phyloP scores from a whole-genome alignment of 2,113 vertebrate genomes.

The Pagrus major region DNA sequence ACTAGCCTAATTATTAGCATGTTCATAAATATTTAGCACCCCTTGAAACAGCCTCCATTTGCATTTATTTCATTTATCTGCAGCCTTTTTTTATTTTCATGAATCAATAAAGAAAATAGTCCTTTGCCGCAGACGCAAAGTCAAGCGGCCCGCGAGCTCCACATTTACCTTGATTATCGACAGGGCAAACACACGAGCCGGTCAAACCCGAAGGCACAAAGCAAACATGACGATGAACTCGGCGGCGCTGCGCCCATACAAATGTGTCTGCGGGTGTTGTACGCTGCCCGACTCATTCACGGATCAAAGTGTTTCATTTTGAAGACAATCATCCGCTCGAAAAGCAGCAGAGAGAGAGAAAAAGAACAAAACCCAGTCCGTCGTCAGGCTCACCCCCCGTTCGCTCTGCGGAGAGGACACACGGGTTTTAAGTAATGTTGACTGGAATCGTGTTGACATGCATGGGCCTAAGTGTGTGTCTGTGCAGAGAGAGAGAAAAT shows the following conservation, averaged over 20 bases:
- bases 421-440: conserved; percentile 39
- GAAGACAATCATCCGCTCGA: conserved; percentile 40
- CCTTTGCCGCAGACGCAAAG: not conserved
- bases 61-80: not conserved
- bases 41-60: not conserved
- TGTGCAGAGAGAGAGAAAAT: conserved; percentile 11
- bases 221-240: conserved; percentile 13
- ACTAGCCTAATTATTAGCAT: not conserved
- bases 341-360: conserved; percentile 9
- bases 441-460: conserved; percentile 45
- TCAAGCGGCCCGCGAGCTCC: not conserved
- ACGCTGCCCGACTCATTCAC: conserved; percentile 4
- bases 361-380: conserved; percentile 5
- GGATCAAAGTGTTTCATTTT: conserved; percentile 36
- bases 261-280: conserved; percentile 1
- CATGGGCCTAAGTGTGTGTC: conserved; percentile 28
- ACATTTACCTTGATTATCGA: conserved; percentile 13
- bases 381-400: conserved; percentile 26
- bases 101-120: conserved; percentile 18
- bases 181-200: not conserved
- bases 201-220: conserved; percentile 24
- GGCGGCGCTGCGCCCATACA: conserved; percentile 14
- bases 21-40: not conserved
- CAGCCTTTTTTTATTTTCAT: not conserved
- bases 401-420: conserved; percentile 17